A percentile compares a stretch with the other conserved stretches of the same genome.
Conservation (phyloP, 2,113 vertebrate species). For the Albula goreensis region DNA sequence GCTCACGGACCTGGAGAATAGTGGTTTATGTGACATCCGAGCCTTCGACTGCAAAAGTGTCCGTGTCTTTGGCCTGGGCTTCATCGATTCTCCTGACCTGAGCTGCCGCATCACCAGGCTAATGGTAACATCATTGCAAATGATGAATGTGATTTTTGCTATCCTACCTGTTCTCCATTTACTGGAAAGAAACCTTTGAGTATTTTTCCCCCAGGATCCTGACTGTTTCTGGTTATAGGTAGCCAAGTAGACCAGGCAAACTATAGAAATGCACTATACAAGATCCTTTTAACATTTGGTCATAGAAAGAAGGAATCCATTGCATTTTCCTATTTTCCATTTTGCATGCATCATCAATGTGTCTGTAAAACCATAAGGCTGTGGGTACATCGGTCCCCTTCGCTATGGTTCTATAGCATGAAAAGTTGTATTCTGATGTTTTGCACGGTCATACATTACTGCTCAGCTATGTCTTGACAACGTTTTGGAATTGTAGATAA, state of each 20-base stretch:
- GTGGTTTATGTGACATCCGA: conserved; percentile 62
- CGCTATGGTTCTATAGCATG: too few species aligned
- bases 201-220: background rate
- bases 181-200: background rate
- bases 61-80: conserved; percentile 56
- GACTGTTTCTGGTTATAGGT: too few species aligned
- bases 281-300: background rate
- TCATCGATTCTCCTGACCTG: conserved; percentile 61
- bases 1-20: conserved; percentile 66
- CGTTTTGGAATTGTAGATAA: too few species aligned
- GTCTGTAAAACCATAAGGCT: background rate
- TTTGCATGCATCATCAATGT: background rate
- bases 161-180: background rate
- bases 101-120: conserved; percentile 66
- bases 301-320: background rate
- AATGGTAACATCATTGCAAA: conserved; percentile 48
- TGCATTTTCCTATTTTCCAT: background rate
- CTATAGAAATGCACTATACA: background rate
- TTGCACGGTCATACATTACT: too few species aligned
- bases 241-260: background rate
- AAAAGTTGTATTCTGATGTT: too few species aligned
- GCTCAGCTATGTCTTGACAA: too few species aligned
- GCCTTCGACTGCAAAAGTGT: conserved; percentile 54
- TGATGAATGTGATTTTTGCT: background rate
- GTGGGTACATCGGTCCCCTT: too few species aligned